phyloP scores from a whole-genome alignment of 2,113 vertebrate species.

The Chaenocephalus aceratus region DNA sequence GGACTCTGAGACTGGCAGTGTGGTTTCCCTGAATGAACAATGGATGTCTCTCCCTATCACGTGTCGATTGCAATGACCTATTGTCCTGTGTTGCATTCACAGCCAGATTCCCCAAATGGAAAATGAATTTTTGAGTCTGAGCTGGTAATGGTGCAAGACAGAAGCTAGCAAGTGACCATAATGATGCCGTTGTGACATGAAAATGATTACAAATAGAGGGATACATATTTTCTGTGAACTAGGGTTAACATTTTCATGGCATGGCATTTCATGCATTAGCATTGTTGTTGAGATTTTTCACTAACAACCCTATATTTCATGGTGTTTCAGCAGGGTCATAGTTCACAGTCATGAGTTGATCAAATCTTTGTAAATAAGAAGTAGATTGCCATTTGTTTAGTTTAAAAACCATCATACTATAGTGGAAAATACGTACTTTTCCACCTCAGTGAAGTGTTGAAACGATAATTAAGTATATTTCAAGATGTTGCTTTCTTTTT shows the following conservation, averaged over 20 bases:
- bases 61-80: constrained; percentile 32
- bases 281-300: neutral
- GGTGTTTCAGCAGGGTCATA: neutral
- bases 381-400: too few relatives aligned
- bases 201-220: neutral
- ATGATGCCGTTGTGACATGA: neutral
- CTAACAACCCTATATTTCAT: neutral
- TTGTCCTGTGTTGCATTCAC: constrained; percentile 23
- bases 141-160: constrained; percentile 10
- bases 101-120: constrained; percentile 48
- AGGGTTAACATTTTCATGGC: neutral
- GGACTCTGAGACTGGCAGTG: constrained; percentile 1
- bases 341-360: too few relatives aligned
- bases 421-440: too few relatives aligned
- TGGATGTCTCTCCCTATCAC: constrained; percentile 2
- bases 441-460: too few relatives aligned
- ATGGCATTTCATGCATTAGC: neutral
- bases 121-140: constrained; percentile 39
- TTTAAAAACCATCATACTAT: too few relatives aligned
- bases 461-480: too few relatives aligned
- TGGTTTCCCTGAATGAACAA: constrained; percentile 35
- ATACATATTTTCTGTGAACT: neutral
- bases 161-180: neutral
- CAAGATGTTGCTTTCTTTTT: too few relatives aligned
- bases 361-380: too few relatives aligned